Conservation (phyloP, 2,888 invertebrate genomes). For the Labia minor region DNA sequence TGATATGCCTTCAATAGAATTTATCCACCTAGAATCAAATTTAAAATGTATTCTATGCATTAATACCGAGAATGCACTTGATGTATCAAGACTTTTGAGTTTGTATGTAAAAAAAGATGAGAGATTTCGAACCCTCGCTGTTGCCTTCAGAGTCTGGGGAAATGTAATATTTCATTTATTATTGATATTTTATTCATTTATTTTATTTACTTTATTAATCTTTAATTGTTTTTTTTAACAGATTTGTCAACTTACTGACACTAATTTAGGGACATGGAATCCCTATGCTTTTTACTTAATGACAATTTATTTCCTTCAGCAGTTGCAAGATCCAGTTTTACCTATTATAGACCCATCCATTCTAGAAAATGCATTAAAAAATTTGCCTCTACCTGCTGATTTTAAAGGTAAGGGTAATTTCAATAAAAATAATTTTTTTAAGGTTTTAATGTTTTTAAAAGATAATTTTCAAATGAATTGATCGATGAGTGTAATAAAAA, state of each 20-base stretch:
- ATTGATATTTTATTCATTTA: neutral
- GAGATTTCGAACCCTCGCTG: constrained; percentile 32
- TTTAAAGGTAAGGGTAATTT: neutral
- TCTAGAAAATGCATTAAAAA: neutral
- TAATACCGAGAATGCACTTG: constrained; percentile 32
- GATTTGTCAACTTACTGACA: constrained; percentile 38
- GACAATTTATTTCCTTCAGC: constrained; percentile 42
- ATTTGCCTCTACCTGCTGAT: neutral
- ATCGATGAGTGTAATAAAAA: constrained; percentile 18
- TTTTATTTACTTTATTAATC: constrained; percentile 15
- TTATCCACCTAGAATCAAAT: constrained; percentile 30
- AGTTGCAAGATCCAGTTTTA: constrained; percentile 29
- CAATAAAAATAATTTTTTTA: neutral
- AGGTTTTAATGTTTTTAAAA: no score
- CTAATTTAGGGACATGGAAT: constrained; percentile 39
- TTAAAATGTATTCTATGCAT: constrained; percentile 33
- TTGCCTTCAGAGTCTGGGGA: constrained; percentile 36
- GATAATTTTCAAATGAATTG: no score
- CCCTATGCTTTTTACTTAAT: constrained; percentile 39
- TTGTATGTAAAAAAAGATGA: constrained; percentile 31
- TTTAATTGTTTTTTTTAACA: constrained; percentile 29
- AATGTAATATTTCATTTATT: constrained; percentile 32
- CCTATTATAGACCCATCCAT: neutral
- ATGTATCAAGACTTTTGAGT: constrained; percentile 29
- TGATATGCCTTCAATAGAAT: constrained; percentile 34